Percentiles rank a stretch among this genome's conserved stretches.
phyloP scores from a whole-genome alignment of 2,888 invertebrate species.

The Pseudococcus jackbeardsleyi region DNA sequence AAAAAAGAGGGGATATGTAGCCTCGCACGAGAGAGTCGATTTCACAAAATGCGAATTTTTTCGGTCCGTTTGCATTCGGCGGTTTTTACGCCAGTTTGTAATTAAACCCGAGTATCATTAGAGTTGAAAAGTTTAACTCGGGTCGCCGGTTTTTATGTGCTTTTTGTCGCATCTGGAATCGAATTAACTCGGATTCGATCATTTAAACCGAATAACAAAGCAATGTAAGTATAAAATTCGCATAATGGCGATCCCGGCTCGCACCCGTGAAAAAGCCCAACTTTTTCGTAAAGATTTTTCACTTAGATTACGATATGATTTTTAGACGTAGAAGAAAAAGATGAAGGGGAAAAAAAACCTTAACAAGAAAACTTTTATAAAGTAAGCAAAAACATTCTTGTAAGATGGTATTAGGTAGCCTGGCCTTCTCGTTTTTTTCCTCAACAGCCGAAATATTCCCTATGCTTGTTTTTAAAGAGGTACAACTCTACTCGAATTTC shows the following conservation, averaged over 20 bases:
- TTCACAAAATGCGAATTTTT: conserved; percentile 1
- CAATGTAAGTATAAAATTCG: neutral
- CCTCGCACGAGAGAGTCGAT: neutral
- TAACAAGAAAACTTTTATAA: conserved; percentile 1
- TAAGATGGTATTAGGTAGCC: neutral
- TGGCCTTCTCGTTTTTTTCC: neutral
- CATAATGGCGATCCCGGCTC: neutral
- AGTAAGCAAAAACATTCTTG: neutral
- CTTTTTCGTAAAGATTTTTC: neutral
- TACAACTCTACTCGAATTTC: neutral
- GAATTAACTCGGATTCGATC: conserved; percentile 9
- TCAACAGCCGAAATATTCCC: neutral
- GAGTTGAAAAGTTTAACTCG: neutral
- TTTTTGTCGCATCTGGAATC: conserved; percentile 2
- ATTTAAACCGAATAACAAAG: conserved; percentile 25
- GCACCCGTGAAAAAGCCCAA: neutral
- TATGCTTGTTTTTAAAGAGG: neutral
- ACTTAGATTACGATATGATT: neutral
- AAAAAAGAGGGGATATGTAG: neutral
- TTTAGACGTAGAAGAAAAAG: neutral
- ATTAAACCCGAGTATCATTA: conserved; percentile 3
- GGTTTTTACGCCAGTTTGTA: conserved; percentile 14
- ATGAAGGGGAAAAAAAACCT: neutral
- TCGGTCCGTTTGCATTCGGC: neutral
- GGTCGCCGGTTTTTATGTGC: neutral